Evolutionary conservation across 2,113 vertebrate genomes (phyloP).

Genomic region (Paradoxurus hermaphroditus): DNA sequence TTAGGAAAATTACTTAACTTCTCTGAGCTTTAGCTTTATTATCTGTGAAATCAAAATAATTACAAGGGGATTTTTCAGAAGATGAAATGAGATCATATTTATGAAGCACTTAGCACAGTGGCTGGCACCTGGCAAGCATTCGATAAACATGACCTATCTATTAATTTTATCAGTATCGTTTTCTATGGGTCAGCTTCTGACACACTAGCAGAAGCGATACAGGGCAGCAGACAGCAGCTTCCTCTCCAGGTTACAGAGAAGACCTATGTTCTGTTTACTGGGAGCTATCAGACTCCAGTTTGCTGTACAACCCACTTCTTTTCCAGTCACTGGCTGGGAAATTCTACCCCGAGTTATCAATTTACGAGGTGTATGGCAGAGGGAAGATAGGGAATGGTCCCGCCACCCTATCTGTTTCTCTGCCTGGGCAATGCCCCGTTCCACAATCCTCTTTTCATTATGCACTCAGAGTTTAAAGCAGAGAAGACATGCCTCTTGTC

Average conservation of each 20-base stretch:
- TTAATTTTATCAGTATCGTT: not conserved
- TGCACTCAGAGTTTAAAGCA: not conserved
- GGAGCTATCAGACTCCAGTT: constrained; percentile 43
- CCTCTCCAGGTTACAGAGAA: not conserved
- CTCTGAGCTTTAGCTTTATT: not conserved
- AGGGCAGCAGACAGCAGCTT: not conserved
- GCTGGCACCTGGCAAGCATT: not conserved
- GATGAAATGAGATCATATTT: not conserved
- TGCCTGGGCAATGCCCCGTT: not conserved
- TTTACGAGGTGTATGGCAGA: constrained; percentile 50
- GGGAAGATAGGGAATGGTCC: not conserved
- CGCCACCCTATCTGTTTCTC: constrained; percentile 25
- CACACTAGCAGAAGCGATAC: not conserved
- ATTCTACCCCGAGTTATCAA: constrained; percentile 56
- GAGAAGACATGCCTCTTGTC: not conserved
- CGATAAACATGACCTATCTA: not conserved
- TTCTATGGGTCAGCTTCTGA: not conserved
- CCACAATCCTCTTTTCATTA: not conserved
- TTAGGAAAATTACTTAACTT: not conserved
- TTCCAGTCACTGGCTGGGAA: constrained; percentile 33
- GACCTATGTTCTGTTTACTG: constrained; percentile 31
- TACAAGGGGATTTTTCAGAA: not conserved
- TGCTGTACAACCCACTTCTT: constrained; percentile 39
- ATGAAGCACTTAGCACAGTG: not conserved
- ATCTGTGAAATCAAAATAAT: constrained; percentile 1